Conservation (phyloP, 2,113 vertebrate species). For the Varanus komodoensis region DNA sequence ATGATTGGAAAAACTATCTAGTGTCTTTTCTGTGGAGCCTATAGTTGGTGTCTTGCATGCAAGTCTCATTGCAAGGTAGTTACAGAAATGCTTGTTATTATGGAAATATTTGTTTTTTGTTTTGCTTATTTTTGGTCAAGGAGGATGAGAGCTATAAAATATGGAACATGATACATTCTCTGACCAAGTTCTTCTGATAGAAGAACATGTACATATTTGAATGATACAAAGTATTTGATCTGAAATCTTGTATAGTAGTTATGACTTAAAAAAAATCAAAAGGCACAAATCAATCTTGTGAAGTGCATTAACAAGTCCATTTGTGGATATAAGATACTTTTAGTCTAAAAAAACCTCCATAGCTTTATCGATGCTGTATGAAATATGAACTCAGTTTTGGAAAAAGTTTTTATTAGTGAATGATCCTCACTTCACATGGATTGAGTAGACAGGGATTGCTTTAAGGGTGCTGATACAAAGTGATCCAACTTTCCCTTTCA, state of each 20-base stretch:
- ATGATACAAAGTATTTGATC: not conserved
- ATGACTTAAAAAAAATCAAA: not conserved
- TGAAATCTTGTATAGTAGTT: not conserved
- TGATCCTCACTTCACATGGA: too few relatives aligned
- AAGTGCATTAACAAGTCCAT: not conserved
- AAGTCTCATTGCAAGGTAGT: constrained; percentile 20
- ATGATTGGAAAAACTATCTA: constrained; percentile 38
- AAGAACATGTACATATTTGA: not conserved
- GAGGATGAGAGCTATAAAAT: not conserved
- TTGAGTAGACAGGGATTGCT: not conserved
- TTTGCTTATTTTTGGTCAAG: not conserved
- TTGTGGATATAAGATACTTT: not conserved
- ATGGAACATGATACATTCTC: not conserved
- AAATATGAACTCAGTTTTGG: not conserved
- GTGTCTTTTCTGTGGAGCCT: not conserved
- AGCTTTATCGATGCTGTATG: not conserved
- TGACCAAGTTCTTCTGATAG: not conserved
- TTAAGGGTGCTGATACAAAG: not conserved
- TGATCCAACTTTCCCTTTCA: not conserved
- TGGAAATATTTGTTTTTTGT: not conserved
- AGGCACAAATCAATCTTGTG: not conserved
- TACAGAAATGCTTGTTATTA: not conserved
- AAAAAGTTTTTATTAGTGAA: not conserved
- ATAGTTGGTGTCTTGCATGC: not conserved
- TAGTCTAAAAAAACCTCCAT: not conserved